Base-by-base conservation (phyloP, 2,113 vertebrate species). In the Atractosteus spatula region DNA sequence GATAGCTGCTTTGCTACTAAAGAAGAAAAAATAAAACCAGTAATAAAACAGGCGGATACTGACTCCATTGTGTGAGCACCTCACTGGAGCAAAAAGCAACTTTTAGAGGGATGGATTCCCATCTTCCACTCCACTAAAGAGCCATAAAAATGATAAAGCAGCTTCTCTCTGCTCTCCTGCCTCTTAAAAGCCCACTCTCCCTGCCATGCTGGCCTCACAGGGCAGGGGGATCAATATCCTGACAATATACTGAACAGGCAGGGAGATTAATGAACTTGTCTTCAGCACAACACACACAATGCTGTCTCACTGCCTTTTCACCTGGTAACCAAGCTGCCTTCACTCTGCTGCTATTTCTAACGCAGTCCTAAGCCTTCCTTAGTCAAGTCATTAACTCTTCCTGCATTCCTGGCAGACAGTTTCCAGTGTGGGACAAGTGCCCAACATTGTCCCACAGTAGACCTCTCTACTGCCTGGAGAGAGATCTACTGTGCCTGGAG, bases 131-230 rank as follows among this genome's bases (percentile, higher is more conserved):
- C 59, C 17, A 29, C 13, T 29, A 62, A 29, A 14, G 62, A 3
- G 62, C 62, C n/a, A 29, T 43, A 65, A 43, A 65, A 8, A 43
- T 65, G 62, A 65, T 43, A 65, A 16, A 65, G n/a, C 17, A 43
- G n/a, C 62, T 43, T 41, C 62, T 65, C 62, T 65, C 62, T 65
- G 62, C 62, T 65, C 47, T 6, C 14, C 11, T 16, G 57, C 13
- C 57, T 59, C 62, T 65, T 65, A 65, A 65, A 65, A 65, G 62
- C 62, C 62, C 62, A 65, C 62, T 65, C 10, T 43, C 8, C 8
- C 41, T 65, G 14, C 41, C 41, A 65, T 43, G 10, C 62, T 2
- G 62, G 62, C 62, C 29, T 65, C 29, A 29, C 41, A 8, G 11
- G 62, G 62, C 17, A 65, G 17, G 62, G 17, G 10, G 17, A 65